Conservation (phyloP, 2,888 invertebrate genomes). For the Strigamia maritima region DNA sequence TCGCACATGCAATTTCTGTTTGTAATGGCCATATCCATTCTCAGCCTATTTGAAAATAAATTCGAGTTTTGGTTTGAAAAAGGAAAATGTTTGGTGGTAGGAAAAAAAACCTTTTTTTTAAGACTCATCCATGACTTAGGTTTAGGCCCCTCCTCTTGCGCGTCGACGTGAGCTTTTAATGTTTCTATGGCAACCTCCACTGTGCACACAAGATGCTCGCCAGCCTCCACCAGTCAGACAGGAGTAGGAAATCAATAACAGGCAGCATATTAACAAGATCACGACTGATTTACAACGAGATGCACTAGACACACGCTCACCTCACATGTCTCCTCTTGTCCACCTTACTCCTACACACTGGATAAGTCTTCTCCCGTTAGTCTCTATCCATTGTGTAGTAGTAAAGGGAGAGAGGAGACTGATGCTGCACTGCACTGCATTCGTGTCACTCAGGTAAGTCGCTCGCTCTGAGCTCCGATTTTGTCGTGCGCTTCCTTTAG, state of each 20-base stretch:
- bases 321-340: conserved; percentile 25
- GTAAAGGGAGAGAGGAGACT: neutral
- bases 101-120: conserved; percentile 1
- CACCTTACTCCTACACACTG: conserved; percentile 18
- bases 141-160: conserved; percentile 25
- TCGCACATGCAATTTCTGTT: neutral
- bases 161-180: conserved; percentile 35
- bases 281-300: conserved; percentile 36
- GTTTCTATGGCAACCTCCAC: conserved; percentile 35
- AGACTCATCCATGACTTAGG: conserved; percentile 24
- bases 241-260: conserved; percentile 36
- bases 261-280: conserved; percentile 37
- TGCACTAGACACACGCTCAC: conserved; percentile 29
- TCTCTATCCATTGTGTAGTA: conserved; percentile 8
- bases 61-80: neutral
- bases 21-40: neutral
- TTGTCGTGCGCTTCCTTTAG: neutral
- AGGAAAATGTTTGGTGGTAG: neutral
- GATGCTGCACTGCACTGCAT: conserved; percentile 17
- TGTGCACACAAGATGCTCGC: conserved; percentile 35
- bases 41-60: neutral
- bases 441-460: conserved; percentile 9
- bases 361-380: neutral
- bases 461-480: neutral
- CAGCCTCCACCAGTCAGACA: conserved; percentile 28